phyloP scores from a whole-genome alignment of 2,888 invertebrate genomes.

The Macaria liturata region DNA sequence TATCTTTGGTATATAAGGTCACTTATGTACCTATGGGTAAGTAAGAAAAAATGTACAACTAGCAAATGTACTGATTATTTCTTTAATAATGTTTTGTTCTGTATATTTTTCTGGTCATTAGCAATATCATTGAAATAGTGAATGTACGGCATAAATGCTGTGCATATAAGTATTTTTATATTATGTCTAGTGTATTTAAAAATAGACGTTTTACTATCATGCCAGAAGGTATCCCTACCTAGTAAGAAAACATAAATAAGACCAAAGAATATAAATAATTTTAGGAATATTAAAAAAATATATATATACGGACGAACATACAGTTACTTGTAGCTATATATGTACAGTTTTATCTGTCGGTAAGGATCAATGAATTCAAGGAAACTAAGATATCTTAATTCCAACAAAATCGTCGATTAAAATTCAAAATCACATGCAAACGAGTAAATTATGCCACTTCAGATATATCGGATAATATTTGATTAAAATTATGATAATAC shows the following conservation, averaged over 20 bases:
- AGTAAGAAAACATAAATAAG: too few relatives aligned
- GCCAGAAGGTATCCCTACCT: too few relatives aligned
- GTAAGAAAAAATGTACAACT: too few relatives aligned
- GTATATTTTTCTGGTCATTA: too few relatives aligned
- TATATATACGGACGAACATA: background rate
- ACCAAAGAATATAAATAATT: too few relatives aligned
- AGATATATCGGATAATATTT: conserved; percentile 7
- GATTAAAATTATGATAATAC: conserved; percentile 11
- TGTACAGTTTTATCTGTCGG: background rate
- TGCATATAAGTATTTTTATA: too few relatives aligned
- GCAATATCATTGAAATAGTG: too few relatives aligned
- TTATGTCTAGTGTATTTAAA: too few relatives aligned
- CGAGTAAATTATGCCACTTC: conserved; percentile 3
- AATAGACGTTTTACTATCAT: too few relatives aligned
- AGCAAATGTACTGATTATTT: too few relatives aligned
- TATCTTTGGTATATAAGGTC: conserved; percentile 6
- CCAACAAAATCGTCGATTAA: conserved; percentile 4
- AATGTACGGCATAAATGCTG: too few relatives aligned
- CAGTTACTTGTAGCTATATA: background rate
- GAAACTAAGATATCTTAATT: conserved; percentile 9
- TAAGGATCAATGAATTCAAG: conserved; percentile 2
- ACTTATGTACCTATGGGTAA: background rate
- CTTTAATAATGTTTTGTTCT: too few relatives aligned
- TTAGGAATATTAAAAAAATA: background rate
- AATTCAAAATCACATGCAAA: conserved; percentile 6